Evolutionary conservation across 2,113 vertebrate species (phyloP), one percentile per base, ranked within the genome.

Genomic region (Cebus imitator): DNA sequence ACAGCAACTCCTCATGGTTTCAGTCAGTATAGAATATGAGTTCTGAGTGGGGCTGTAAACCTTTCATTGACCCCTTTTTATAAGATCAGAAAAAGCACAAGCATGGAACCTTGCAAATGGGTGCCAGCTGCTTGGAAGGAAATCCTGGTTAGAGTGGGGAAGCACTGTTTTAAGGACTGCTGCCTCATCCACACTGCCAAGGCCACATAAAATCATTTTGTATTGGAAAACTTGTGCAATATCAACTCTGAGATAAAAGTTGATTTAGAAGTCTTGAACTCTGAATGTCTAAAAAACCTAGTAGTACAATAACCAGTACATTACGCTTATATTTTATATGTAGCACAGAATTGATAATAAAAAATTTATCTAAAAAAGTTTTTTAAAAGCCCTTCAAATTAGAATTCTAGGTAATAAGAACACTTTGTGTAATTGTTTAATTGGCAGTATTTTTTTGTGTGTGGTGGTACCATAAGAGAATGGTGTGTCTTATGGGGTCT

Each of bases 361-460:
- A 32, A 94, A 66, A 43, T 11, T 17, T 57, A 27, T 55, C 27
- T 81, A 30, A 68, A 43, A 48, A 35, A 37, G 27, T 30, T 66
- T 43, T 83, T 16, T 25, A 32, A 27, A 45, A 76, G 13, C 12
- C 23, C 70, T 89, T 76, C 45, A 48, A 25, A 37, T 37, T 40
- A 30, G 61, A 61, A 17, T 76, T 85, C 79, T 32, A 13, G 37
- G 50, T 66, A 57, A 23, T 57, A 57, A 50, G 61, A 80, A 27
- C 18, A 25, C 40, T 2, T 35, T 1, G 3, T 27, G 0, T 35
- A 58, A 40, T 20, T 0, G 2, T 50, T 66, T 68, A 4, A 40
- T 18, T 23, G 45, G 55, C 55, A 50, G 17, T 20, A 7, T 55
- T 70, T 57, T 45, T 45, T 72, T 30, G 45, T 21, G 76, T 37